Conservation (phyloP, 1,140 invertebrate genomes). For the Drosophila nasuta region DNA sequence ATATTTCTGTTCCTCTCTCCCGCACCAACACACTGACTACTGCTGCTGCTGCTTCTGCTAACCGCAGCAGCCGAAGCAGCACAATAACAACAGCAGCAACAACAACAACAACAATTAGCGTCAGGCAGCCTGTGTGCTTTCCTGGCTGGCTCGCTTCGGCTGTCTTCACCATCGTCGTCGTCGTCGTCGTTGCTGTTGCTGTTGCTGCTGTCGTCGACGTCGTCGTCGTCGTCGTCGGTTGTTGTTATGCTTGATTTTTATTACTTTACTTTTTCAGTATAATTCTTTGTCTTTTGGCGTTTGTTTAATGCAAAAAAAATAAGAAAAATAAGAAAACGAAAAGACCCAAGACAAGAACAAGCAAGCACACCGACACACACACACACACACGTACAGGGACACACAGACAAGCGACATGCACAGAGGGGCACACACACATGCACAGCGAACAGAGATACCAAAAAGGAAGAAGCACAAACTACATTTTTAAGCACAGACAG, state of each 20-base stretch:
- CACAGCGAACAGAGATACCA: constrained; percentile 34
- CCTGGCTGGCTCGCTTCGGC: constrained; percentile 47
- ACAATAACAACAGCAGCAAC: constrained; percentile 24
- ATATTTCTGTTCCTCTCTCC: constrained; percentile 38
- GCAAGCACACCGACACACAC: constrained; percentile 33
- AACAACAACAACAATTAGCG: constrained; percentile 20
- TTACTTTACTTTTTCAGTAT: constrained; percentile 73
- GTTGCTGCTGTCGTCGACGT: constrained; percentile 7
- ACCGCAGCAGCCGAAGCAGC: constrained; percentile 22
- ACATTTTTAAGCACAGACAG: constrained; percentile 55
- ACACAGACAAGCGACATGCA: constrained; percentile 23
- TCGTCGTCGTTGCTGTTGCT: constrained; percentile 19
- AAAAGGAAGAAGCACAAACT: constrained; percentile 58
- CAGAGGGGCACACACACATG: constrained; percentile 9
- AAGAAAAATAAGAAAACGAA: constrained; percentile 29
- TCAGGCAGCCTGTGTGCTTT: constrained; percentile 48
- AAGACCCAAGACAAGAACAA: constrained; percentile 48
- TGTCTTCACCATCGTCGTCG: constrained; percentile 19
- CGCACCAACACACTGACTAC: constrained; percentile 4
- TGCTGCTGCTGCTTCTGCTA: neutral
- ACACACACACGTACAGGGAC: constrained; percentile 10
- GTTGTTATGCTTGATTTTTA: constrained; percentile 64
- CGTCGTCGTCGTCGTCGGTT: constrained; percentile 29
- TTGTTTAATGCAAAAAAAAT: constrained; percentile 64
- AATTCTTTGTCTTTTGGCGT: constrained; percentile 73